Base-by-base conservation (phyloP, 2,113 vertebrate species). In the Misgurnus mizolepis region DNA sequence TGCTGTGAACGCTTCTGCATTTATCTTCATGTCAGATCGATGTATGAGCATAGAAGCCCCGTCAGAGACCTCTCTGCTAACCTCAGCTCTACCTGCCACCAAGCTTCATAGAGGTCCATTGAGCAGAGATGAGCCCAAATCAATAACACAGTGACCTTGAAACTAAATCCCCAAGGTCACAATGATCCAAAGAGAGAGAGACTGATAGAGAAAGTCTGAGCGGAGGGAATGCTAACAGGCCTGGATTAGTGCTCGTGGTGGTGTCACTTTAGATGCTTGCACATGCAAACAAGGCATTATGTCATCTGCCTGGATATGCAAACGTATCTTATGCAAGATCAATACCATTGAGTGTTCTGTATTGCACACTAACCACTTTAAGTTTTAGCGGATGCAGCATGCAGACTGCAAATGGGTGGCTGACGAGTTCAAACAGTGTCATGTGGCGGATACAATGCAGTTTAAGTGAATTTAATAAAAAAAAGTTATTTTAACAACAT, bases 241-340 rank as follows among this genome's bases (percentile, higher is more conserved):
- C 43, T 49, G 68, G 67, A 71, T 62, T 70, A 79, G 0, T 0
- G 4, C 22, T 60, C 18, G 27, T 58, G 43, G 6, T 17, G 9
- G 27, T 66, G 67, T 79, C 67, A 27, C 8, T 61, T 50, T 45
- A 18, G 55, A 49, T n/a, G 6, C 22, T 49, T 61, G 50, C 66
- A 71, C 78, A 50, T 69, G 78, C 67, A 73, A 80, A 73, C 79
- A 58, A 7, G 39, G 18, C 18, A 47, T 64, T 50, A 11, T 60
- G 56, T 41, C 11, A 4, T 70, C 66, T 14, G 4, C 8, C 15
- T 71, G 77, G 27, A 61, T 61, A 75, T 75, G 72, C 72, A 64
- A 49, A n/a, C 2, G 7, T 45, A 18, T 73, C 55, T 60, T 41
- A 43, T 0, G 10, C 55, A 60, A 39, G 58, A 75, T 75, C 58